phyloP scores from a whole-genome alignment of 1,140 invertebrate genomes.

The Neodiprion fabricii region DNA sequence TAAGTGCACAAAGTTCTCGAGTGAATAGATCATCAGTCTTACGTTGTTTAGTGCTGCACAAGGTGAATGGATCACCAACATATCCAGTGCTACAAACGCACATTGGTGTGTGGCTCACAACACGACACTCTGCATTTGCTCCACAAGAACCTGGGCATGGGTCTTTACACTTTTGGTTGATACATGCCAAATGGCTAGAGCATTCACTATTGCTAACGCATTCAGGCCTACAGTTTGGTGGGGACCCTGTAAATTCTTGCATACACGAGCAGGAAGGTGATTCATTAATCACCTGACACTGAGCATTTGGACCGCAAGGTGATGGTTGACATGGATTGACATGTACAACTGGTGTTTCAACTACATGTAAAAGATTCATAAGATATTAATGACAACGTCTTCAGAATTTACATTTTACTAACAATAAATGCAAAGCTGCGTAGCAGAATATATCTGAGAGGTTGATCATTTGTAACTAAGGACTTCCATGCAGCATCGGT shows the following conservation, averaged over 20 bases:
- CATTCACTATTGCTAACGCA: conserved; percentile 63
- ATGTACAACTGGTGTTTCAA: conserved; percentile 34
- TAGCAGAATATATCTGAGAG: too few relatives aligned
- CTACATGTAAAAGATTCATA: conserved; percentile 26
- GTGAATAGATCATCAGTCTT: conserved; percentile 27
- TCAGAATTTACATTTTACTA: too few relatives aligned
- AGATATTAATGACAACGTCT: background rate
- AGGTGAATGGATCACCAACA: conserved; percentile 72
- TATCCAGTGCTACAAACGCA: conserved; percentile 72
- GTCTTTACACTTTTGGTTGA: conserved; percentile 58
- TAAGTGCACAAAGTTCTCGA: background rate
- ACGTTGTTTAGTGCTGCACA: conserved; percentile 46
- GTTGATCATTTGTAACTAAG: too few relatives aligned
- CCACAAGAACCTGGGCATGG: conserved; percentile 66
- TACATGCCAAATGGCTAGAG: conserved; percentile 51
- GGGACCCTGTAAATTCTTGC: conserved; percentile 62
- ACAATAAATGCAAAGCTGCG: too few relatives aligned
- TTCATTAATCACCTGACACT: conserved; percentile 55
- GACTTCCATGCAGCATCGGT: too few relatives aligned
- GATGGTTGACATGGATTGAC: conserved; percentile 56
- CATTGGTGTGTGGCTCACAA: conserved; percentile 69
- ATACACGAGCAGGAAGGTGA: conserved; percentile 61
- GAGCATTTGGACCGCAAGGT: conserved; percentile 62
- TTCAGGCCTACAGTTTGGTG: conserved; percentile 61
- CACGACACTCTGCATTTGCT: conserved; percentile 69